phyloP scores from a whole-genome alignment of 2,888 invertebrate genomes.

The Zygothrica quintamaculata region DNA sequence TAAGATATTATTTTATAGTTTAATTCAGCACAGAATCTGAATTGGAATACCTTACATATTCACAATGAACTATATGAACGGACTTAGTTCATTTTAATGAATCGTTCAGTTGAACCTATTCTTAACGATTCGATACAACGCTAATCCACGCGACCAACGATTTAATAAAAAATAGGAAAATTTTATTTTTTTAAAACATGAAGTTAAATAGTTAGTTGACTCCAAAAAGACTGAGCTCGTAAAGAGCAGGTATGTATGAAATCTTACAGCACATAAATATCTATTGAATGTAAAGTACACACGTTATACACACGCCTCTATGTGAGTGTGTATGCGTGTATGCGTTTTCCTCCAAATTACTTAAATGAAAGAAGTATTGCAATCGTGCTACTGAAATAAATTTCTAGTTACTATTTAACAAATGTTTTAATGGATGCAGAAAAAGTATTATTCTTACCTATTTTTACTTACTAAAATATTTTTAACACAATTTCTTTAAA shows the following conservation, averaged over 20 bases:
- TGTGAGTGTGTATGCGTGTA: conserved; percentile 8
- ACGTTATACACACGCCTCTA: conserved; percentile 21
- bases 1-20: too few relatives aligned
- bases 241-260: conserved; percentile 19
- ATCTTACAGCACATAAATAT: neutral
- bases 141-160: conserved; percentile 34
- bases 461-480: neutral
- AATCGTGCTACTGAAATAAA: neutral
- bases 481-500: conserved; percentile 10
- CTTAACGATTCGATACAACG: conserved; percentile 8
- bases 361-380: neutral
- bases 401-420: neutral
- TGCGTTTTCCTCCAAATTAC: conserved; percentile 14
- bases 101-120: conserved; percentile 22
- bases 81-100: neutral
- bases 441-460: neutral
- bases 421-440: neutral
- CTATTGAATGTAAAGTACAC: neutral
- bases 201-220: conserved; percentile 4
- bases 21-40: too few relatives aligned
- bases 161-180: conserved; percentile 4
- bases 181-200: conserved; percentile 4
- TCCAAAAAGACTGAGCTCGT: conserved; percentile 30
- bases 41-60: too few relatives aligned
- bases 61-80: conserved; percentile 15